phyloP scores from a whole-genome alignment of 37 sponge, comb jelly and placozoan species.

The Corticium candelabrum region DNA sequence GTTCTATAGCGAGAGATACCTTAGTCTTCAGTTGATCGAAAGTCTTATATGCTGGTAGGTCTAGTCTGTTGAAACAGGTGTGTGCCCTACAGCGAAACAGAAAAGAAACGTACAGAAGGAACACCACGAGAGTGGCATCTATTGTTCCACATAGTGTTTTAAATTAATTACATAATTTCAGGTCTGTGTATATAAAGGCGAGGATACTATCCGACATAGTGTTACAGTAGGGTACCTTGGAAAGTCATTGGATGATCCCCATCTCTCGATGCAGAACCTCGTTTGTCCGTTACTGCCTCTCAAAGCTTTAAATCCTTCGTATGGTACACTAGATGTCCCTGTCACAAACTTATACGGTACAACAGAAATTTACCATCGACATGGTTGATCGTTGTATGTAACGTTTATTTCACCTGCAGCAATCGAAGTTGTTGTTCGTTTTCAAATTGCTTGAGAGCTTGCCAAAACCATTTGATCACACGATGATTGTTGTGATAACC shows the following conservation, averaged over 20 bases:
- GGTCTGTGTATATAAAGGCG: too few species aligned
- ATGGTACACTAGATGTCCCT: conserved; percentile 84
- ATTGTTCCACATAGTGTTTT: too few species aligned
- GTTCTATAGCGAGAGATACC: conserved; percentile 48
- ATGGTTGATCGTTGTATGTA: too few species aligned
- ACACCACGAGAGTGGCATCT: not conserved
- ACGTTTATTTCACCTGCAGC: conserved; percentile 31
- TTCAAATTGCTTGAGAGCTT: conserved; percentile 62
- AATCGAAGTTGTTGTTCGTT: conserved; percentile 80
- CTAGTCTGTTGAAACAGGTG: conserved; percentile 86
- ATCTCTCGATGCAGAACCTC: conserved; percentile 63
- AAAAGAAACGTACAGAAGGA: not conserved
- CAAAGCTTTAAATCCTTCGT: conserved; percentile 85
- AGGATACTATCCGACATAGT: too few species aligned
- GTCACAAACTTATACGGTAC: conserved; percentile 88
- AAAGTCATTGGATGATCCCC: conserved; percentile 40
- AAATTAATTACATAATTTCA: too few species aligned
- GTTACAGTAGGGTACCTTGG: conserved; percentile 60
- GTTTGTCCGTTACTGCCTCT: conserved; percentile 74
- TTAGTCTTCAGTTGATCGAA: conserved; percentile 57
- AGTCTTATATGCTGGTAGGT: conserved; percentile 63
- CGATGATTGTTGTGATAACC: conserved; percentile 73
- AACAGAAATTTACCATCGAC: too few species aligned
- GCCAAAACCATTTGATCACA: conserved; percentile 70
- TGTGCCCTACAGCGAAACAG: conserved; percentile 44